Percentiles rank a stretch among this genome's conserved stretches.
Evolutionary conservation across 2,113 vertebrate species (phyloP).

Genomic region (Takifugu flavidus): DNA sequence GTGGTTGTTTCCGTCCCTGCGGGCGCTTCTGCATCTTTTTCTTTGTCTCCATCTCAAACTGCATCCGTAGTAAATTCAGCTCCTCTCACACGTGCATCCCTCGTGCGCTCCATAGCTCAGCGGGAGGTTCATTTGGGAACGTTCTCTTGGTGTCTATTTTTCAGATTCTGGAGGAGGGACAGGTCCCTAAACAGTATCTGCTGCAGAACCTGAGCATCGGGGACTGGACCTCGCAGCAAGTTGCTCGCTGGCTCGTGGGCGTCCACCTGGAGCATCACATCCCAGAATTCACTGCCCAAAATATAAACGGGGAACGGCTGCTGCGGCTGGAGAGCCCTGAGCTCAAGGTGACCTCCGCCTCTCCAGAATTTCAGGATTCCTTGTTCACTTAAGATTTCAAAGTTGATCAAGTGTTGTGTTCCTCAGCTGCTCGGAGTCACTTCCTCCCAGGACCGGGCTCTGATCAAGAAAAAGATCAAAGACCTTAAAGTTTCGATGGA

Average conservation of each 20-base stretch:
- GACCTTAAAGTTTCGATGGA: conserved; percentile 88
- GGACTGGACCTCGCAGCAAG: conserved; percentile 91
- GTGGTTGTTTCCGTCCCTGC: neutral
- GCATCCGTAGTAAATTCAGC: neutral
- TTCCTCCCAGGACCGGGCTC: conserved; percentile 85
- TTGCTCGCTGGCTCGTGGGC: conserved; percentile 87
- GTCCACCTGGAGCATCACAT: conserved; percentile 89
- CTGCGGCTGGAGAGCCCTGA: conserved; percentile 85
- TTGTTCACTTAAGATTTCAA: neutral
- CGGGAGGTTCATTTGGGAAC: neutral
- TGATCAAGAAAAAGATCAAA: conserved; percentile 93
- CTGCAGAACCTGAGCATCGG: conserved; percentile 80
- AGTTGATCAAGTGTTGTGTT: neutral
- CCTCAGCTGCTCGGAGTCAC: conserved; percentile 84
- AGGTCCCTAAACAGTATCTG: conserved; percentile 81
- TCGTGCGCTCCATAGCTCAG: no score
- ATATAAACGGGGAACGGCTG: conserved; percentile 87
- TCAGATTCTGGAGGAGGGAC: conserved; percentile 89
- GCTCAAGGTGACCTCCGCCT: conserved; percentile 81
- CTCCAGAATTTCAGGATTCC: neutral
- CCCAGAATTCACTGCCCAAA: conserved; percentile 89
- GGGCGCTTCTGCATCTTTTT: neutral
- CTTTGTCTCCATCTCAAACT: conserved; percentile 1
- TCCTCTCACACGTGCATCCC: neutral
- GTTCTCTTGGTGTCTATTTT: neutral